Conservation (phyloP, 2,888 invertebrate species). For the Eupelmus urozonus region DNA sequence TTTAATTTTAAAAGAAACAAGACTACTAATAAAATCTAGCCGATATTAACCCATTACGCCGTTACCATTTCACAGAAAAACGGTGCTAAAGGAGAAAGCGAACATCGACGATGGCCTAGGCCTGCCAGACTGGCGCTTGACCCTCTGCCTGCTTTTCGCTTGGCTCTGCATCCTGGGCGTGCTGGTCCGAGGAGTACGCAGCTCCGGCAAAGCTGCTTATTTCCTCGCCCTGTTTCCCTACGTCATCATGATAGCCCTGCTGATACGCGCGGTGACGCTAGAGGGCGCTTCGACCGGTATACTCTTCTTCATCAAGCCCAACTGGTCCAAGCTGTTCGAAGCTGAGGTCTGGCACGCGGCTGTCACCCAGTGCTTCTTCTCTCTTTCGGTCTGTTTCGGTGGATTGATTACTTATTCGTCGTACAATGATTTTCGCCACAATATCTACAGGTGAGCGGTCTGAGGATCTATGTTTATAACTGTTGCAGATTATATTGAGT, state of each 20-base stretch:
- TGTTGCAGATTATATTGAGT: too few relatives aligned
- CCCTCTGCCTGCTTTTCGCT: conserved; percentile 79
- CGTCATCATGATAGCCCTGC: conserved; percentile 80
- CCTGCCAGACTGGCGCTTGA: conserved; percentile 79
- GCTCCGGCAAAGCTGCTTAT: conserved; percentile 84
- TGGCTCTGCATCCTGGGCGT: conserved; percentile 80
- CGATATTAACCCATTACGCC: too few relatives aligned
- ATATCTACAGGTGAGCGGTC: conserved; percentile 79
- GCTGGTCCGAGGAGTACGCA: conserved; percentile 80
- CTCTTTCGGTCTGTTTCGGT: conserved; percentile 82
- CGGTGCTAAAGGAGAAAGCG: conserved; percentile 79
- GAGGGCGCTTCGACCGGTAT: conserved; percentile 83
- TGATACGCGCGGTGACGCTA: conserved; percentile 81
- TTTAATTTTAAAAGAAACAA: too few relatives aligned
- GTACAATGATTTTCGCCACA: conserved; percentile 81
- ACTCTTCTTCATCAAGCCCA: conserved; percentile 82
- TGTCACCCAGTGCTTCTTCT: conserved; percentile 83
- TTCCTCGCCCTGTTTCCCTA: conserved; percentile 86
- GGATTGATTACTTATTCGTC: conserved; percentile 82
- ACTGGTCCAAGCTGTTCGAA: conserved; percentile 82
- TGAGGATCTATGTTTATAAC: background rate
- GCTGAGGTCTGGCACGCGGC: conserved; percentile 83
- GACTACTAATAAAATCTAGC: too few relatives aligned
- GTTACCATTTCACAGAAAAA: conserved; percentile 74
- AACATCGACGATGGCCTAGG: conserved; percentile 80